Conservation (phyloP, 2,888 invertebrate species). For the Nomada lathburiana region DNA sequence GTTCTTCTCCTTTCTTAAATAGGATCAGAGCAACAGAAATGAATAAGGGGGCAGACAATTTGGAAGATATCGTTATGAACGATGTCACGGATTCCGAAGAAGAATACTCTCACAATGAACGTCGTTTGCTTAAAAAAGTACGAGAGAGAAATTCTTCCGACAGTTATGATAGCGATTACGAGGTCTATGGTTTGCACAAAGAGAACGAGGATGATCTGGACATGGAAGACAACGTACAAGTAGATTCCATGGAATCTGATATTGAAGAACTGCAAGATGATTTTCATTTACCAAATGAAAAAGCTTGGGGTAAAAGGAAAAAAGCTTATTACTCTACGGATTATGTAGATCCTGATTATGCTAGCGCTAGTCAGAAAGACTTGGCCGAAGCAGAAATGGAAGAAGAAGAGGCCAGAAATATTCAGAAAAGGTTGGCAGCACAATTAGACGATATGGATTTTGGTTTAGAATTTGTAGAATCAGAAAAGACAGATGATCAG, state of each 20-base stretch:
- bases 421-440: conserved; percentile 91
- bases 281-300: conserved; percentile 90
- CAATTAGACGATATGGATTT: conserved; percentile 93
- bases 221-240: conserved; percentile 83
- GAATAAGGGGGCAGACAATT: conserved; percentile 23
- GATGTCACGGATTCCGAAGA: conserved; percentile 90
- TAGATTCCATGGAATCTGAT: conserved; percentile 86
- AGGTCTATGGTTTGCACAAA: conserved; percentile 87
- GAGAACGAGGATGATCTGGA: conserved; percentile 82
- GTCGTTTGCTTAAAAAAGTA: conserved; percentile 87
- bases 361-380: conserved; percentile 87
- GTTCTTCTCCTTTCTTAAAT: not conserved
- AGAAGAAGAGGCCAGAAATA: conserved; percentile 92
- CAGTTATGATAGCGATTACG: conserved; percentile 87
- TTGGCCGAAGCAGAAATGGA: conserved; percentile 91
- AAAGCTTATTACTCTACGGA: conserved; percentile 93
- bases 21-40: conserved; percentile 7
- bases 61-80: conserved; percentile 86
- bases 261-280: conserved; percentile 89
- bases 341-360: conserved; percentile 95
- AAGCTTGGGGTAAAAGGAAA: conserved; percentile 95
- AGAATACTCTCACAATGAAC: conserved; percentile 89
- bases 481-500: conserved; percentile 76
- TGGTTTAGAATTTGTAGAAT: conserved; percentile 85
- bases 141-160: conserved; percentile 85